Percentiles rank a stretch among this genome's conserved stretches.
These are phyloP conservation scores for Bathynomus jamesi DNA, from an alignment of 1,140 invertebrate species.

Conservation along the genomic window DNA sequence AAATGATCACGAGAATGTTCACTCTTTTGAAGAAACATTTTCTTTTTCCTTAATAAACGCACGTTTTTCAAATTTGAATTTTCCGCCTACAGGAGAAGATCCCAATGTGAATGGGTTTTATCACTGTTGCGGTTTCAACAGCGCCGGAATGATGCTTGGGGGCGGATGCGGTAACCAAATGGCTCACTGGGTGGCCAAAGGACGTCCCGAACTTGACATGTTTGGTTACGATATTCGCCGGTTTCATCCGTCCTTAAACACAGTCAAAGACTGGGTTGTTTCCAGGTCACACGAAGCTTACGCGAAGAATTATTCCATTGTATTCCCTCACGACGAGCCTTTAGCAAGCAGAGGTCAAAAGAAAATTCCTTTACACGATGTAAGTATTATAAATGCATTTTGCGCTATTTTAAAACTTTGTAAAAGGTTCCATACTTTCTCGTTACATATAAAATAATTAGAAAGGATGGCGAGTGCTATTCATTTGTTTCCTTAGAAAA, in stretches of 20 bases:
- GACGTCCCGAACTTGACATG: slow-evolving; percentile 73
- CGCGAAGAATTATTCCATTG: slow-evolving; percentile 73
- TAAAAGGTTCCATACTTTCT: neutral
- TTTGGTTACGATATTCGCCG: slow-evolving; percentile 68
- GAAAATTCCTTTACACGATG: slow-evolving; percentile 60
- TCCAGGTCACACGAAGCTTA: slow-evolving; percentile 80
- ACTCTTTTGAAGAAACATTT: too few relatives aligned
- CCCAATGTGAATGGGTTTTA: slow-evolving; percentile 55
- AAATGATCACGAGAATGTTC: too few relatives aligned
- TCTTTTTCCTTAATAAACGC: too few relatives aligned
- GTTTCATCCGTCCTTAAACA: slow-evolving; percentile 61
- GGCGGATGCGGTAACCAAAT: slow-evolving; percentile 75
- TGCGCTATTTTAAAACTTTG: slow-evolving; percentile 5
- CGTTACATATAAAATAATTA: too few relatives aligned
- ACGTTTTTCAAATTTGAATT: too few relatives aligned
- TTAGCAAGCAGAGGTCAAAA: slow-evolving; percentile 67
- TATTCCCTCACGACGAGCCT: slow-evolving; percentile 75
- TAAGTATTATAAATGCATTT: slow-evolving; percentile 39
- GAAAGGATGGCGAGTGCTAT: neutral
- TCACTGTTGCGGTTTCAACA: slow-evolving; percentile 80
- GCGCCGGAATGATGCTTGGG: slow-evolving; percentile 80
- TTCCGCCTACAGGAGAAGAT: slow-evolving; percentile 51
- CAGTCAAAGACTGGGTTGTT: slow-evolving; percentile 60
- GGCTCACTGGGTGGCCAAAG: slow-evolving; percentile 71
- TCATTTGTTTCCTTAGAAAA: neutral